Base-by-base conservation (phyloP, 2,888 invertebrate genomes). In the Meiosimyza platycephala region DNA sequence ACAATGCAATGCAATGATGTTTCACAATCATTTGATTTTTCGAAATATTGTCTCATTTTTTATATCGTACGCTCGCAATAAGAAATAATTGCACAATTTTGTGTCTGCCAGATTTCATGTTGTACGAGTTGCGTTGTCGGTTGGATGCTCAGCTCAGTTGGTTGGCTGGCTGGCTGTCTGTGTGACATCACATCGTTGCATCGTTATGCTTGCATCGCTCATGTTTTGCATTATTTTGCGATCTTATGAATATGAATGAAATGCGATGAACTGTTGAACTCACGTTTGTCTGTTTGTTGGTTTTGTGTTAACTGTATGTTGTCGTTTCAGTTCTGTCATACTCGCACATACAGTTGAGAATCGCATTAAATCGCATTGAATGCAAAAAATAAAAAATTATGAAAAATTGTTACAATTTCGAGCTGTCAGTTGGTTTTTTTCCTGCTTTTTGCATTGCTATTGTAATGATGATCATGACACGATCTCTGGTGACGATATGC, bases 41-140 rank as follows among this genome's bases (percentile, higher is more conserved):
- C 12, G 33, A 40, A n/a, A 54, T n/a, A 12, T 18, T 54, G 54
- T 59, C 28, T 59, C 28, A 62, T 62, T 62, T 62, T 11, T 50
- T 16, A 48, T 64, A 22, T 28, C 40, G 40, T 40, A 40, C 40
- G 40, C 40, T 40, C 9, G 40, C 60, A 59, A 63, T 54, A 64
- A 67, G 62, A 72, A 72, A 67, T 72, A 67, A 72, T 68, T 67
- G 55, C 63, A 54, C 60, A 66, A 67, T 54, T 71, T 71, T 52
- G 16, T 13, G 16, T 40, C n/a, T 64, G 40, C 11, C 7, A 16
- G 62, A 33, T 62, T 47, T 66, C 59, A 13, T 68, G 59, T 69
- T 60, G 50, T 59, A 13, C 13, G 59, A 52, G 18, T 54, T 62
- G 40, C 22, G 48, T 40, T 28, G 28, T 28, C 28, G 28, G 28